Evolutionary conservation across 2,113 vertebrate species (phyloP), one percentile per base, ranked within the genome.

Genomic region (Mus spicilegus): DNA sequence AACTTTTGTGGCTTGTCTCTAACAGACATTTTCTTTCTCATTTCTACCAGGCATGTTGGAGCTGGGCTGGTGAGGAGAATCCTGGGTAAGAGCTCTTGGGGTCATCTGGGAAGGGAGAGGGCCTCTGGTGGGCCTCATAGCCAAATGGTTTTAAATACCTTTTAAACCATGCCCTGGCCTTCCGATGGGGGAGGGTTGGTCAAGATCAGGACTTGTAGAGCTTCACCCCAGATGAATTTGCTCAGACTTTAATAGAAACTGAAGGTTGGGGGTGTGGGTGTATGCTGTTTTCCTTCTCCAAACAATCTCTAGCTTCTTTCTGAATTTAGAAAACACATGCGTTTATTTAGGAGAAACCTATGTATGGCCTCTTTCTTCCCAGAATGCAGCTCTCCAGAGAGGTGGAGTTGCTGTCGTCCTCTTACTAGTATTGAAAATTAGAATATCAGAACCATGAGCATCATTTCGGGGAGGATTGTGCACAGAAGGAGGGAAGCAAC

Each of bases 1-100:
- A 97, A 96, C 89, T 98, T 98, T 97, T 92, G 87, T 91, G 97
- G 88, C 95, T 95, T 63, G 39, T 96, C 96, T 97, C 87, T 94
- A 97, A 96, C 87, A 95, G 97, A 89, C 81, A 49, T 26, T 76
- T 16, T 13, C 17, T 46, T 58, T 85, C 81, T 85, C 81, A 42
- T 42, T 63, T 85, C 81, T 93, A 97, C 96, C 87, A 95, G 97
- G 89, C 88, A 46, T 92, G 97, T 95, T 89, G 97, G 93, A 97
- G 56, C 84, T 96, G 94, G 97, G 93, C 51, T 51, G 80, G 85
- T 65, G 58, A 78, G 94, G 17, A 51, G 91, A 72, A 51, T 12
- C 58, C 80, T 36, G 92, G 72, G 81, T 1, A 56, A 91, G 61
- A 76, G 39, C 78, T 80, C 65, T 56, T 93, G 87, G 69, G 89